Conservation (phyloP, 2,888 invertebrate species). For the Phengaris alcon region DNA sequence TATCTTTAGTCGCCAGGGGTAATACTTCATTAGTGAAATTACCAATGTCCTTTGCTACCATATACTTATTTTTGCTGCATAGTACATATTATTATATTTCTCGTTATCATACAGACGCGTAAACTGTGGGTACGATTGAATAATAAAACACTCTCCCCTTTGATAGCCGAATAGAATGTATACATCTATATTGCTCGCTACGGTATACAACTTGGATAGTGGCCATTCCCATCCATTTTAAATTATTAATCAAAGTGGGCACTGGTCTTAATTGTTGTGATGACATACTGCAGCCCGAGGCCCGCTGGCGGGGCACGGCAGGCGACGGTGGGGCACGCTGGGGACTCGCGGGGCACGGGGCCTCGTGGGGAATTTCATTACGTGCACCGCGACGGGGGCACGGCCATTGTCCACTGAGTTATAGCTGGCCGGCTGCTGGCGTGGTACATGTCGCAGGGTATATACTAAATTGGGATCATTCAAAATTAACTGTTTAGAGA, state of each 20-base stretch:
- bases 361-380: slow-evolving; percentile 72
- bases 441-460: slow-evolving; percentile 42
- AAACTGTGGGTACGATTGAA: neutral
- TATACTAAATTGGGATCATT: slow-evolving; percentile 34
- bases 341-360: slow-evolving; percentile 40
- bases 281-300: slow-evolving; percentile 45
- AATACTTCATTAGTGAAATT: too few species aligned
- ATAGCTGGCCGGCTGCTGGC: slow-evolving; percentile 49
- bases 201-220: neutral
- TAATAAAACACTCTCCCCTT: slow-evolving; percentile 7
- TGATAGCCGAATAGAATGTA: neutral
- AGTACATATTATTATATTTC: too few species aligned
- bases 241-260: slow-evolving; percentile 20
- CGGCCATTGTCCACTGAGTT: slow-evolving; percentile 70
- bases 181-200: neutral
- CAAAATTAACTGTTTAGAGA: slow-evolving; percentile 23
- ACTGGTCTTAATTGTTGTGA: slow-evolving; percentile 47
- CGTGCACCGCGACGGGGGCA: slow-evolving; percentile 56
- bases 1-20: too few species aligned
- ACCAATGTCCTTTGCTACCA: too few species aligned
- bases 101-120: too few species aligned
- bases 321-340: neutral
- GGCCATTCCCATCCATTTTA: slow-evolving; percentile 3
- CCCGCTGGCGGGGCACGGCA: neutral
- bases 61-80: too few species aligned